Percentiles rank a stretch among this genome's conserved stretches.
phyloP scores from a whole-genome alignment of 2,113 vertebrate species.

The Riparia riparia region DNA sequence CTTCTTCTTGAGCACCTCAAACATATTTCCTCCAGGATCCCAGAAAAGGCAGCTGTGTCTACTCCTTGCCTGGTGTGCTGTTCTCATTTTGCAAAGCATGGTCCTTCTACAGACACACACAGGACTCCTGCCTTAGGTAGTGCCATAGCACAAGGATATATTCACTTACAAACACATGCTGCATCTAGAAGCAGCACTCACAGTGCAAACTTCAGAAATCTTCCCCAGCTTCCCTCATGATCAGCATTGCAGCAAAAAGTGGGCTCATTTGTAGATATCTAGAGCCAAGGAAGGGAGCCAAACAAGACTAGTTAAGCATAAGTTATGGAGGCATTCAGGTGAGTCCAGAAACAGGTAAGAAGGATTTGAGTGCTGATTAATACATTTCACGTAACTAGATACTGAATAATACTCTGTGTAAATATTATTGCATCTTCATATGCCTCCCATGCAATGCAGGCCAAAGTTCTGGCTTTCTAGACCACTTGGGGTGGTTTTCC shows the following conservation, averaged over 20 bases:
- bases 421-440: neutral
- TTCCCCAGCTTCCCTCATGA: neutral
- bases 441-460: neutral
- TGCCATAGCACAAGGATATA: neutral
- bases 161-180: neutral
- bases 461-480: neutral
- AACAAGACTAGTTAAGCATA: neutral
- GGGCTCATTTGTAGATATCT: neutral
- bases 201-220: neutral
- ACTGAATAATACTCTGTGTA: neutral
- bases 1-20: neutral
- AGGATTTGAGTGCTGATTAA: neutral
- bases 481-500: neutral
- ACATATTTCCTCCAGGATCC: neutral
- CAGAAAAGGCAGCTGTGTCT: neutral
- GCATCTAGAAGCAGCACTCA: neutral
- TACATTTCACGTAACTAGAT: neutral
- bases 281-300: neutral
- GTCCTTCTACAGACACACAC: fast-evolving
- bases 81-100: neutral
- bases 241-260: neutral
- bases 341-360: neutral
- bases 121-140: neutral
- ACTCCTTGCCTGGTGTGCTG: neutral
- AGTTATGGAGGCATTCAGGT: neutral